These are phyloP conservation scores for Pao palembangensis DNA, from an alignment of 2,113 vertebrate genomes.

Conservation along the genomic window DNA sequence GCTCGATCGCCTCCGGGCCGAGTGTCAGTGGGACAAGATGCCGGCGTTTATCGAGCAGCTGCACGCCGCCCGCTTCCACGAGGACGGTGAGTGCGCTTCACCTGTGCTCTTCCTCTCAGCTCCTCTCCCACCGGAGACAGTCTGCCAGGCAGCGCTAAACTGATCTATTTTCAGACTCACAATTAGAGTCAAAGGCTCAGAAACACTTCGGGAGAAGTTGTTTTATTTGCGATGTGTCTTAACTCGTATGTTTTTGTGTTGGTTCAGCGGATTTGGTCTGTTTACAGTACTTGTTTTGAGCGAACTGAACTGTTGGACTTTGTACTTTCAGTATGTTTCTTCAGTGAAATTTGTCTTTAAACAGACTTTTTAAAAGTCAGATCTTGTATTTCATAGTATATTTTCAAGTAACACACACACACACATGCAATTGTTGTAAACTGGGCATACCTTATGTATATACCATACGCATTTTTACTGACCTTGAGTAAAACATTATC, in stretches of 20 bases:
- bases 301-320: constrained; percentile 54
- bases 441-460: no score
- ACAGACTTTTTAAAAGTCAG: neutral
- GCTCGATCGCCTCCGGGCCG: constrained; percentile 74
- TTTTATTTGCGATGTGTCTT: constrained; percentile 2
- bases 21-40: constrained; percentile 77
- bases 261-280: neutral
- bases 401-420: no score
- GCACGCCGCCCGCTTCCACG: constrained; percentile 66
- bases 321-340: constrained; percentile 48
- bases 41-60: constrained; percentile 71
- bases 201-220: neutral
- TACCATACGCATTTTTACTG: no score
- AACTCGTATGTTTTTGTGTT: neutral
- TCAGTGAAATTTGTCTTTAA: neutral
- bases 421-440: no score
- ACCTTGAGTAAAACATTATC: no score
- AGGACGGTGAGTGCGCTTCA: constrained; percentile 69
- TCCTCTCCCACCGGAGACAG: neutral
- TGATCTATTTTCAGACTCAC: no score
- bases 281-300: neutral
- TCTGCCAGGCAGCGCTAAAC: no score
- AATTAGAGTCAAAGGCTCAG: no score
- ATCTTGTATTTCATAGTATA: neutral
- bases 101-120: neutral